Evolutionary conservation across 2,797 vertebrate genomes (phyloP).

Genomic region (Salmo trutta): DNA sequence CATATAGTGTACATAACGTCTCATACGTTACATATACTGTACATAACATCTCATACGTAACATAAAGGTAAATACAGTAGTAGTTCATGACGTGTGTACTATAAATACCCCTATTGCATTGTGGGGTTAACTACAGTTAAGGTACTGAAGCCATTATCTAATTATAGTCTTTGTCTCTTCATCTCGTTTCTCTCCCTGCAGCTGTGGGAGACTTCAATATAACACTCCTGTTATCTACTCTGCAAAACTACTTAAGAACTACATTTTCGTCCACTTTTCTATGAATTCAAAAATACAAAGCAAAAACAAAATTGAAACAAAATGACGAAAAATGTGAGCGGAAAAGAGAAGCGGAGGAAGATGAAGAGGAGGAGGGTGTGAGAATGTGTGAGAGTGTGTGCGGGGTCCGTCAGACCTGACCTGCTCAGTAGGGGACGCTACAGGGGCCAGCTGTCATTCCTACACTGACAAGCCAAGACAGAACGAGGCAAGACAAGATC

Average conservation of each 20-base stretch:
- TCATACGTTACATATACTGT: too few species aligned
- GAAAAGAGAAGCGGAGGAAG: slow-evolving; percentile 29
- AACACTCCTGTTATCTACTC: slow-evolving; percentile 68
- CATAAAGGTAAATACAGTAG: too few species aligned
- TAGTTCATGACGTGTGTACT: neutral
- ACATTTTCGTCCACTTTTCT: slow-evolving; percentile 86
- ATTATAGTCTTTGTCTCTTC: slow-evolving; percentile 11
- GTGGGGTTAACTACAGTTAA: neutral
- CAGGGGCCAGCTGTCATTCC: slow-evolving; percentile 31
- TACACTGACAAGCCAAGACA: slow-evolving; percentile 25
- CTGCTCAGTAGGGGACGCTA: slow-evolving; percentile 15
- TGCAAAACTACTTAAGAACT: slow-evolving; percentile 77
- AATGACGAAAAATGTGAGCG: slow-evolving; percentile 47
- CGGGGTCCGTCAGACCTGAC: slow-evolving; percentile 49
- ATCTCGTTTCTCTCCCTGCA: slow-evolving; percentile 63
- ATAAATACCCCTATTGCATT: neutral
- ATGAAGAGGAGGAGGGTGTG: slow-evolving; percentile 45
- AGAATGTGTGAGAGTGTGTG: slow-evolving; percentile 53
- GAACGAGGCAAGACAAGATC: neutral
- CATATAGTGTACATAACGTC: too few species aligned
- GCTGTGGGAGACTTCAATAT: slow-evolving; percentile 99
- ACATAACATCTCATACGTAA: too few species aligned
- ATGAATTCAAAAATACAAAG: slow-evolving; percentile 68
- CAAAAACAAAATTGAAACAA: neutral
- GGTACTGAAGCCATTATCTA: neutral